These are phyloP conservation scores for Sterrhoptilus dennistouni DNA, from an alignment of 2,113 vertebrate species.

Conservation along the genomic window DNA sequence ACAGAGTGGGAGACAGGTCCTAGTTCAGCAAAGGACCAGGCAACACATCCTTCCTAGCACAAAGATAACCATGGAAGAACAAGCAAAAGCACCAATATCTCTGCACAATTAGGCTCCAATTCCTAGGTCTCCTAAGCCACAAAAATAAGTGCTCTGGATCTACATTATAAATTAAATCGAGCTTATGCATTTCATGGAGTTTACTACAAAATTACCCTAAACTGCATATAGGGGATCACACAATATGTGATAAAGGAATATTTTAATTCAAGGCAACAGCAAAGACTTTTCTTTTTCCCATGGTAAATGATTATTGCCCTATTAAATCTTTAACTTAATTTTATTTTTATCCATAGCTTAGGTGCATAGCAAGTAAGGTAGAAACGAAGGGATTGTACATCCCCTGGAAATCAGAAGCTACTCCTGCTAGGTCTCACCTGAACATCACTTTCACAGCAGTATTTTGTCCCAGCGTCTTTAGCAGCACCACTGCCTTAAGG, in stretches of 20 bases:
- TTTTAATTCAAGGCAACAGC: background rate
- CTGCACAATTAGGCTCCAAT: background rate
- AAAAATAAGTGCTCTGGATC: background rate
- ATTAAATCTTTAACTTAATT: background rate
- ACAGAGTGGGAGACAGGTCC: background rate
- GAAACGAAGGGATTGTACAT: background rate
- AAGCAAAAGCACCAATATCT: background rate
- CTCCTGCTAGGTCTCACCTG: background rate
- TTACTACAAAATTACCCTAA: background rate
- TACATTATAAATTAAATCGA: background rate
- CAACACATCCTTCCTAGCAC: background rate
- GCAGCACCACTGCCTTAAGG: background rate
- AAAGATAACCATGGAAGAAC: background rate
- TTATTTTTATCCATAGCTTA: background rate
- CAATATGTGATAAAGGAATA: background rate
- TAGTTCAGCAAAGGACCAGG: background rate
- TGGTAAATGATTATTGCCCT: background rate
- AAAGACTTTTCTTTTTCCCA: background rate
- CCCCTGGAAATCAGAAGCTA: background rate
- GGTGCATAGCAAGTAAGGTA: background rate
- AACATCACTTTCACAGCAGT: background rate
- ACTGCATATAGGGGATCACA: background rate
- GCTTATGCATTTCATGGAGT: background rate
- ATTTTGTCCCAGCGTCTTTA: background rate
- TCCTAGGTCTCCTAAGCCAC: background rate